Evolutionary conservation across 1,140 invertebrate genomes (phyloP).

Genomic region (Notospermus geniculatus): DNA sequence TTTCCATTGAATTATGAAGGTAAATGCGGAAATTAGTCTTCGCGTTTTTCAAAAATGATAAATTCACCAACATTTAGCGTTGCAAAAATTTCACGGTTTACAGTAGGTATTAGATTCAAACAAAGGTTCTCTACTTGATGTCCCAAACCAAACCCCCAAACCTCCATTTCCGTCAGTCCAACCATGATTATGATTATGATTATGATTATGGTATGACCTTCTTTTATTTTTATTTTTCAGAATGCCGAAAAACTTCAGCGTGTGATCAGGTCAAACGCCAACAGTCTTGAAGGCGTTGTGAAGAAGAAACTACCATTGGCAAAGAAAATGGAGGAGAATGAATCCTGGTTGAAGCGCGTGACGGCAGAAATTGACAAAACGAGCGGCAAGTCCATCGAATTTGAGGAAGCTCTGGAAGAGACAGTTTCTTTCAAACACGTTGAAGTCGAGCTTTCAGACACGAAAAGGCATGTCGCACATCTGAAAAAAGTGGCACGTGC

Average conservation of each 20-base stretch:
- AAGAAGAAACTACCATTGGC: not conserved
- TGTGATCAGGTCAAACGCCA: not conserved
- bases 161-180: no score
- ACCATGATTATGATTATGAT: no score
- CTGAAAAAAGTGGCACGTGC: constrained; percentile 35
- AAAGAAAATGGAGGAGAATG: not conserved
- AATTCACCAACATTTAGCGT: no score
- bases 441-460: constrained; percentile 34
- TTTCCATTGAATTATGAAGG: no score
- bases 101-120: no score
- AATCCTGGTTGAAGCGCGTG: not conserved
- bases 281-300: not conserved
- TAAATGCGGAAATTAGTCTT: no score
- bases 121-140: no score
- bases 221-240: no score
- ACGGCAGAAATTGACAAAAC: not conserved
- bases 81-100: no score
- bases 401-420: constrained; percentile 29
- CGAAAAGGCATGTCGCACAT: constrained; percentile 31
- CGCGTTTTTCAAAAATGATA: no score
- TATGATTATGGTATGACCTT: no score
- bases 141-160: no score
- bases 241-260: not conserved
- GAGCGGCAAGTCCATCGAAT: constrained; percentile 1
- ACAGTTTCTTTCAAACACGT: constrained; percentile 29